Conservation (phyloP, 2,113 vertebrate species). For the Xiphophorus couchianus region DNA sequence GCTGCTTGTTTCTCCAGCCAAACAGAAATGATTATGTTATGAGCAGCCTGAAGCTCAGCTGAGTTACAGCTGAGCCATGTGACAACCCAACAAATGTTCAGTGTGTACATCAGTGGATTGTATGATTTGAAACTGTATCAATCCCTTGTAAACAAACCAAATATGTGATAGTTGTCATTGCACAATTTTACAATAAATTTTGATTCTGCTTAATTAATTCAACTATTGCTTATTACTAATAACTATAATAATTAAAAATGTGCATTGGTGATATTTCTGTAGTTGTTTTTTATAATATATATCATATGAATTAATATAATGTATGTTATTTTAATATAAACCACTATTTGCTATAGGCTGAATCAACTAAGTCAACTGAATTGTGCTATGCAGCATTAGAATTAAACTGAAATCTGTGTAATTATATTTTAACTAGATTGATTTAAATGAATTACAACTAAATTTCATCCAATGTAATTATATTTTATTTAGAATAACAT, state of each 20-base stretch:
- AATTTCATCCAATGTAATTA: too few species aligned
- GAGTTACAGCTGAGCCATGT: not conserved
- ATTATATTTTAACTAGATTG: not conserved
- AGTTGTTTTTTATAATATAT: not conserved
- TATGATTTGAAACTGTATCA: not conserved
- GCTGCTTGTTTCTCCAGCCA: not conserved
- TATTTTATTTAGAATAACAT: too few species aligned
- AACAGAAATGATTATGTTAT: slow-evolving; percentile 8
- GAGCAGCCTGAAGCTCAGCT: not conserved
- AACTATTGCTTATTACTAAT: not conserved
- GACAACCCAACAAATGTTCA: not conserved
- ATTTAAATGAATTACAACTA: too few species aligned
- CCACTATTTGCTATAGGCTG: not conserved
- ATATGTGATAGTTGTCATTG: not conserved
- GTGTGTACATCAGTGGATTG: not conserved
- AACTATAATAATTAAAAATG: not conserved
- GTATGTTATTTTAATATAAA: too few species aligned
- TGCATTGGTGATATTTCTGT: not conserved
- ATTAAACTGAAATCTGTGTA: not conserved
- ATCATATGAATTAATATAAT: not conserved
- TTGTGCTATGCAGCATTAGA: not conserved
- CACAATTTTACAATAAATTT: not conserved
- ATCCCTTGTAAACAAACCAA: not conserved
- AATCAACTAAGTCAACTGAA: not conserved
- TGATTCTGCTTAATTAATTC: not conserved